Evolutionary conservation across 2,113 vertebrate species (phyloP).

Genomic region (Indicator indicator): DNA sequence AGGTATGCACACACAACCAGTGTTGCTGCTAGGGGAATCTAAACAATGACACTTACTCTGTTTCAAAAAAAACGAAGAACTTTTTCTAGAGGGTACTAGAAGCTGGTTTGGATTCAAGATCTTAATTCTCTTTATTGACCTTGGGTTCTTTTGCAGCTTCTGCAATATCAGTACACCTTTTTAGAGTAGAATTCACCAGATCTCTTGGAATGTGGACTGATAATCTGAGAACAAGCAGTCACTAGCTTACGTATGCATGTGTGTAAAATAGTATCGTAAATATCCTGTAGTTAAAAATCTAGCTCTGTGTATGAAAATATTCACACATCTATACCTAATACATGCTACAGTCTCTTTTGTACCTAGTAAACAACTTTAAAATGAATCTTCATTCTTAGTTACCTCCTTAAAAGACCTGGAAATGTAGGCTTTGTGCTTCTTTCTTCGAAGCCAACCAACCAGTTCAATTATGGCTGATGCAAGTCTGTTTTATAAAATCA

Average conservation of each 20-base stretch:
- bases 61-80: not conserved
- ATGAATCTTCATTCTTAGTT: not conserved
- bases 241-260: fast-evolving
- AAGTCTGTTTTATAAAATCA: not conserved
- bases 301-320: not conserved
- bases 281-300: not conserved
- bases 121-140: not conserved
- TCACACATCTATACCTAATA: not conserved
- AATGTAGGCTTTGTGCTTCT: not conserved
- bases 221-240: not conserved
- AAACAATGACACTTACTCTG: not conserved
- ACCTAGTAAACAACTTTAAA: not conserved
- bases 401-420: not conserved
- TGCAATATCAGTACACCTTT: not conserved
- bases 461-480: not conserved
- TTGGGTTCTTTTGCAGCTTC: not conserved
- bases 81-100: not conserved
- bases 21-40: not conserved
- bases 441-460: not conserved
- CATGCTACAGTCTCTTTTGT: not conserved
- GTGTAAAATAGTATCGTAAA: not conserved
- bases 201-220: not conserved
- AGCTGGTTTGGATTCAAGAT: not conserved
- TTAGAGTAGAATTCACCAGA: not conserved
- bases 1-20: too few species aligned